Percentiles rank a stretch among this genome's conserved stretches.
Conservation (phyloP, 2,113 vertebrate genomes). For the Toxostoma redivivum region DNA sequence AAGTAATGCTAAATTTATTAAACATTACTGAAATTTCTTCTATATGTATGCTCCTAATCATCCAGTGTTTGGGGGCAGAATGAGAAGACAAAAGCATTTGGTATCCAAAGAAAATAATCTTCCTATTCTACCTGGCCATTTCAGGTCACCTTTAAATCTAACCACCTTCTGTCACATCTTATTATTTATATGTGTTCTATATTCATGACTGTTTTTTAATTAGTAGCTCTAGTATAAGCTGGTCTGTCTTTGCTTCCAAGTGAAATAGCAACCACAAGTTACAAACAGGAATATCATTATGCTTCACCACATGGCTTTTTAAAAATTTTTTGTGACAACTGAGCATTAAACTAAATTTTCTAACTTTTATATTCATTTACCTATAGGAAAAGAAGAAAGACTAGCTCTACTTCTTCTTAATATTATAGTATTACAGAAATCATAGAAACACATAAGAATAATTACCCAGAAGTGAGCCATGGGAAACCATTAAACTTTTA, state of each 20-base stretch:
- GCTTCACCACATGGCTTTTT: background rate
- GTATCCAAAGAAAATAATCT: background rate
- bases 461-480: background rate
- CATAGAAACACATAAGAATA: background rate
- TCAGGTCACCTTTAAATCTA: slow-evolving; percentile 38
- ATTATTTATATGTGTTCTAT: background rate
- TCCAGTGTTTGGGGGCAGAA: background rate
- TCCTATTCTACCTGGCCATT: background rate
- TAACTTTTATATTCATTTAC: background rate
- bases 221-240: background rate
- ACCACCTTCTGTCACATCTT: slow-evolving; percentile 4
- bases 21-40: background rate
- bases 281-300: background rate
- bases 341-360: background rate
- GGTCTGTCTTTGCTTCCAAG: background rate
- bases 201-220: slow-evolving; percentile 26
- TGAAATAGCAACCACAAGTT: background rate
- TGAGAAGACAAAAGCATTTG: background rate
- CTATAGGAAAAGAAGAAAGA: background rate
- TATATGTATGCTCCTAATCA: background rate
- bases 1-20: background rate
- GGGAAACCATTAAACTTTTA: background rate
- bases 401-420: background rate
- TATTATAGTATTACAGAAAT: background rate
- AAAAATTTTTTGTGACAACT: background rate